These are phyloP conservation scores for Jacana jacana DNA, from an alignment of 2,113 vertebrate genomes.

Conservation along the genomic window DNA sequence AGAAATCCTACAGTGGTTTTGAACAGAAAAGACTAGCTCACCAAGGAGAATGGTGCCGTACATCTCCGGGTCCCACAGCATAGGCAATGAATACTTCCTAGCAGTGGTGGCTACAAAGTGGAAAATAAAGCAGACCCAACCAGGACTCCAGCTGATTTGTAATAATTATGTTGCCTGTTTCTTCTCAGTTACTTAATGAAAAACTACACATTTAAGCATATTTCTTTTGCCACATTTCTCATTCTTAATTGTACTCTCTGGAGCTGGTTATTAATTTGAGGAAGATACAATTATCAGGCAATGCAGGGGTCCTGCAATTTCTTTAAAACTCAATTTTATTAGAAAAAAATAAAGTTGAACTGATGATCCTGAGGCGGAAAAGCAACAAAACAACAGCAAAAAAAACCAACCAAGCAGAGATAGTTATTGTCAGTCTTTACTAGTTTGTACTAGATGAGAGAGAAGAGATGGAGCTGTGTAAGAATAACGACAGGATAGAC, in stretches of 20 bases:
- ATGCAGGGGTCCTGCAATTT: not conserved
- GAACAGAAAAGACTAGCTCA: not conserved
- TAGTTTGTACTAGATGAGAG: not conserved
- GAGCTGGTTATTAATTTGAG: slow-evolving; percentile 30
- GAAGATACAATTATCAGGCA: slow-evolving; percentile 4
- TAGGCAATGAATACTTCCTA: not conserved
- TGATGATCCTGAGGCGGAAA: not conserved
- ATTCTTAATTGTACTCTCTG: slow-evolving; percentile 33
- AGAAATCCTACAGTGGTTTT: not conserved
- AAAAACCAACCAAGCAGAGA: not conserved
- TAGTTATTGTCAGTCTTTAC: not conserved
- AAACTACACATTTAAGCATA: not conserved
- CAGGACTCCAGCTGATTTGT: not conserved
- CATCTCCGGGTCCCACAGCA: not conserved
- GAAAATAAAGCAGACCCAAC: not conserved
- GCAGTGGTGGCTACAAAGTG: not conserved
- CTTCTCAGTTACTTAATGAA: slow-evolving; percentile 39
- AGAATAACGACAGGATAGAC: not conserved
- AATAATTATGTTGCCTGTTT: slow-evolving; percentile 1
- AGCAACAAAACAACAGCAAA: not conserved
- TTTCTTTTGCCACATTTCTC: not conserved
- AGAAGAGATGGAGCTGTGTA: not conserved
- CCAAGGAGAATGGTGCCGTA: not conserved
- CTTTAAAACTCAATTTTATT: slow-evolving; percentile 36
- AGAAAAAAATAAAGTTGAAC: slow-evolving; percentile 1